These are phyloP conservation scores for Netelia virgata DNA, from an alignment of 2,888 invertebrate species.

Conservation along the genomic window DNA sequence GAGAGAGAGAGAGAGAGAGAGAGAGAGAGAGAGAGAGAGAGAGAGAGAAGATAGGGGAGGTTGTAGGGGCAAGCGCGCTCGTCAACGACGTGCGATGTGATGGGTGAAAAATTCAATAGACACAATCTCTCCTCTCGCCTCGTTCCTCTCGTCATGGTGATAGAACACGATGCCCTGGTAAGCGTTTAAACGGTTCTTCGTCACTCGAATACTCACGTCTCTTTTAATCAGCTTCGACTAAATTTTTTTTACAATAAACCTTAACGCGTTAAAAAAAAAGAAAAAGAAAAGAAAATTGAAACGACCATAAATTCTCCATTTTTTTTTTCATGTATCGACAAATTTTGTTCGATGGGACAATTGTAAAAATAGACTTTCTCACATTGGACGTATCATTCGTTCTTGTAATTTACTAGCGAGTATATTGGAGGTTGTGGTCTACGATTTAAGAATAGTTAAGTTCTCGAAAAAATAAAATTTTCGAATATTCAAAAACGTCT, in stretches of 20 bases:
- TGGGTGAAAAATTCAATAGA: slow-evolving; percentile 59
- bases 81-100: slow-evolving; percentile 44
- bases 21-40: background rate
- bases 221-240: slow-evolving; percentile 70
- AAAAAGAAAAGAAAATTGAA: no score
- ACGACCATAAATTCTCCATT: no score
- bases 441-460: no score
- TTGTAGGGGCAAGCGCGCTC: slow-evolving; percentile 21
- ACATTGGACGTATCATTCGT: no score
- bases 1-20: background rate
- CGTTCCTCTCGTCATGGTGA: slow-evolving; percentile 30
- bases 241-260: slow-evolving; percentile 35
- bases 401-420: no score
- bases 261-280: slow-evolving; percentile 10
- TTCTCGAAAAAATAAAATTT: no score
- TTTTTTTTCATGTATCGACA: no score
- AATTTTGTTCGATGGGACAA: no score
- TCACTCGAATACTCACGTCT: slow-evolving; percentile 64
- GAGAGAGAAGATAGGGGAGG: background rate
- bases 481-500: no score
- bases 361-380: no score
- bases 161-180: slow-evolving; percentile 53
- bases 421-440: no score
- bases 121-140: slow-evolving; percentile 31
- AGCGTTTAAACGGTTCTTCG: slow-evolving; percentile 70